Evolutionary conservation across 2,797 vertebrate species (phyloP), one percentile per base, ranked within the genome.

Genomic region (Onychomys torridus): DNA sequence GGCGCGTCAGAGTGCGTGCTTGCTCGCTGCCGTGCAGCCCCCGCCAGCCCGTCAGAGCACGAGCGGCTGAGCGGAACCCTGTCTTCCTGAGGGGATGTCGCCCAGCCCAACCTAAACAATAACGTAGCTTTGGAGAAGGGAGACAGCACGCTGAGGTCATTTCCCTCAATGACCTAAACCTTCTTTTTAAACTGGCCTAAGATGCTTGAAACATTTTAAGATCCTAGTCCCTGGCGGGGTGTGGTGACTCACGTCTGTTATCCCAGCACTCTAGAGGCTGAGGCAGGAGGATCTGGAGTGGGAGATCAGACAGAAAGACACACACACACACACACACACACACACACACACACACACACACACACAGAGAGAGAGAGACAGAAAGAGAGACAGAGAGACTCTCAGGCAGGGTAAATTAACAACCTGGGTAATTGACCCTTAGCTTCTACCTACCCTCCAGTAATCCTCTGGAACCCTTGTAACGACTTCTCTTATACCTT

Each of bases 341-440:
- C 78, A 32, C 27, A 65, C 40, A 49, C 11, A 65, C 37, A 83
- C 57, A 61, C n/a, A 52, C 46, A 63, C 57, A 63, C 59, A 65
- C 34, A 69, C 67, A 71, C 17, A 37, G 27, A 4, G 61, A 13
- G 27, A 16, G 29, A 63, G 25, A 21, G 59, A 46, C 40, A 2
- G 21, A 3, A 52, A 52, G 8, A 63, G 14, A 55, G 52, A 16
- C 16, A 55, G 16, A 55, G 63, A 32, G 63, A 25, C 63, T 65
- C 43, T 4, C 8, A 25, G 67, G n/a, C 71, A 55, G 40, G 43
- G n/a, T 85, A 82, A 93, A 46, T 55, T 55, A 57, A 67, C 65
- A 46, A 59, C 57, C 94, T 75, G 8, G 37, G 25, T 93, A 67
- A 88, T 73, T 71, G 79, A 93, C 79, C 71, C 89, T 94, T 93